phyloP scores from a whole-genome alignment of 2,888 invertebrate genomes.

The Callyntrura sp. region DNA sequence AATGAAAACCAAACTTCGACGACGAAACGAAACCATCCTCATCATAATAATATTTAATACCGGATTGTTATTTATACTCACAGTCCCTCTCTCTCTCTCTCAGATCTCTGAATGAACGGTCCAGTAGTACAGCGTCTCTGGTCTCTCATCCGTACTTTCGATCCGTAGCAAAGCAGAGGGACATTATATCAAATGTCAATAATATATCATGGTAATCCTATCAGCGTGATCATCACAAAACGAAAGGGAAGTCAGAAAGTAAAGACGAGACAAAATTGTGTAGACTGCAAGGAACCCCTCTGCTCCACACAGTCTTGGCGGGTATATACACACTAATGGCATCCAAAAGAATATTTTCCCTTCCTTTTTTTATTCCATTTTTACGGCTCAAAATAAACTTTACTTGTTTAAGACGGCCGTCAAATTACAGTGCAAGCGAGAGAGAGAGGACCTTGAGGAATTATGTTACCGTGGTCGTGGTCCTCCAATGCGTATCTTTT shows the following conservation, averaged over 20 bases:
- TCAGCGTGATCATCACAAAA: conserved; percentile 67
- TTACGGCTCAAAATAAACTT: conserved; percentile 68
- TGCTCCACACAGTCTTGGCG: not conserved
- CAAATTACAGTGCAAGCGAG: conserved; percentile 37
- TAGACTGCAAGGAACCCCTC: conserved; percentile 69
- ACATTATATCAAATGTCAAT: conserved; percentile 76
- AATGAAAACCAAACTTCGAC: conserved; percentile 1
- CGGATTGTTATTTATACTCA: not conserved
- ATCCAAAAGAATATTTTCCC: conserved; percentile 38
- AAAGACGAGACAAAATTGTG: conserved; percentile 19
- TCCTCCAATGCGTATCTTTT: not conserved
- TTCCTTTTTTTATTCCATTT: conserved; percentile 56
- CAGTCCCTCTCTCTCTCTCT: not conserved
- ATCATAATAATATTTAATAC: conserved; percentile 24
- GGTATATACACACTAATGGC: conserved; percentile 15
- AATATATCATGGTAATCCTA: conserved; percentile 79
- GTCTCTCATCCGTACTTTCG: not conserved
- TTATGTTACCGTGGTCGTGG: conserved; percentile 33
- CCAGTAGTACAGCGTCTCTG: conserved; percentile 32
- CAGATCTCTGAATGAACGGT: not conserved
- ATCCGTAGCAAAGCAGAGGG: conserved; percentile 37
- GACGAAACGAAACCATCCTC: conserved; percentile 32
- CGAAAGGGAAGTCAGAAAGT: conserved; percentile 56
- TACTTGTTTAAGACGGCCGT: conserved; percentile 52
- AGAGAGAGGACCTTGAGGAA: conserved; percentile 55